Conservation (phyloP, 2,797 vertebrate genomes). For the Galago senegalensis region DNA sequence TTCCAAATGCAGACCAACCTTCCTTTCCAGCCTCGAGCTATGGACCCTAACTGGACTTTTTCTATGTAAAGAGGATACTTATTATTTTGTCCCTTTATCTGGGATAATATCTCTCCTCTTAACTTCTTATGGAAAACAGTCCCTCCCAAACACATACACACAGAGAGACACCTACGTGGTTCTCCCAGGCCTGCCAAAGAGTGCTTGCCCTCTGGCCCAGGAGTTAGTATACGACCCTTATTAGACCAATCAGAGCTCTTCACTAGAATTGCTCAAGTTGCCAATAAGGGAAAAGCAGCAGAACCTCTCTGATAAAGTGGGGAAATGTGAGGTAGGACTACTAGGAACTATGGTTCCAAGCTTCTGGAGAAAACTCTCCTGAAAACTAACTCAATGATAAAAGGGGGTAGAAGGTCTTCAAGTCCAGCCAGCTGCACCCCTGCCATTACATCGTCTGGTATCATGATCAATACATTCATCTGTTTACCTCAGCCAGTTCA, state of each 20-base stretch:
- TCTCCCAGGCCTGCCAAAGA: background rate
- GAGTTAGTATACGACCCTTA: background rate
- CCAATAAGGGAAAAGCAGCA: background rate
- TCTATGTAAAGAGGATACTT: background rate
- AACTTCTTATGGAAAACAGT: background rate
- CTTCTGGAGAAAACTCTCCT: constrained; percentile 9
- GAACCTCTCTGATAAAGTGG: background rate
- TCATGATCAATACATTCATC: background rate
- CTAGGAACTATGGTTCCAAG: background rate
- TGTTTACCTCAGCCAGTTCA: constrained; percentile 22
- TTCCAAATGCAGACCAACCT: constrained; percentile 40
- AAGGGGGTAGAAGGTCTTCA: constrained; percentile 6
- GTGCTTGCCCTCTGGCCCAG: background rate
- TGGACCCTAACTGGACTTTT: background rate
- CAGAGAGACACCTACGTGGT: background rate
- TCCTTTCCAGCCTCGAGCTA: constrained; percentile 22
- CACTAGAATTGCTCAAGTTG: constrained; percentile 29
- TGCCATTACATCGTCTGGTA: background rate
- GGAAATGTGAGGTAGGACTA: background rate
- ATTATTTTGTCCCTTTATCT: background rate
- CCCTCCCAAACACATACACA: background rate
- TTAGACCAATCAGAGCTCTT: background rate
- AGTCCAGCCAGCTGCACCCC: background rate
- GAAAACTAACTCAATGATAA: constrained; percentile 34
- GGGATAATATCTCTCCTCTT: background rate